Percentiles rank a stretch among this genome's conserved stretches.
Conservation (phyloP, 2,797 vertebrate genomes). For the Crypturellus tataupa region DNA sequence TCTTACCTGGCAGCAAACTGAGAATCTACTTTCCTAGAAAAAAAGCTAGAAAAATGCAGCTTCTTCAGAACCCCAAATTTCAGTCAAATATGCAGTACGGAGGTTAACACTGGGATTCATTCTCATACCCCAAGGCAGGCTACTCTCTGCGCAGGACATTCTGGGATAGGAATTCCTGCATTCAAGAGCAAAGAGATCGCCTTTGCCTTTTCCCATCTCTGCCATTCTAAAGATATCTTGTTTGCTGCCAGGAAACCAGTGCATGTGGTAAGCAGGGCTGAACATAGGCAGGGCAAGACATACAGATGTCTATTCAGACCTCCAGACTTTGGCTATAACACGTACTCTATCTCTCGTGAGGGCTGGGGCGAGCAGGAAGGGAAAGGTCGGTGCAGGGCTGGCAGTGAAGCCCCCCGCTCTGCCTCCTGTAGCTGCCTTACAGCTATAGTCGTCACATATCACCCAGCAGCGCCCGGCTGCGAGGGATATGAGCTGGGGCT, state of each 20-base stretch:
- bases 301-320: background rate
- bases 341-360: background rate
- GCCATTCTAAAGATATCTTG: background rate
- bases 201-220: background rate
- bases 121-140: background rate
- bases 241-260: background rate
- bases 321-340: background rate
- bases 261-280: background rate
- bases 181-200: background rate
- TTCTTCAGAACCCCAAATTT: slow-evolving; percentile 22
- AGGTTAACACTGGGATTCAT: background rate
- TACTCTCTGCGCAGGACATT: background rate
- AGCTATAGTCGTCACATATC: background rate
- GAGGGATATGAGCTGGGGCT: background rate
- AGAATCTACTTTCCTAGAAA: slow-evolving; percentile 35
- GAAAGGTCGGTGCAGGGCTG: background rate
- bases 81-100: background rate
- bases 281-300: no score
- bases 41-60: background rate
- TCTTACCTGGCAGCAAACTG: slow-evolving; percentile 59
- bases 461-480: background rate
- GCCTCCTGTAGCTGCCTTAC: background rate
- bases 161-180: background rate
- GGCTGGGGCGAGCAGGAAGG: background rate
- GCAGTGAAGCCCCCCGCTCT: background rate